Percentiles rank a stretch among this genome's conserved stretches.
Conservation (phyloP, 2,797 vertebrate genomes). For the Darevskia mixta region DNA sequence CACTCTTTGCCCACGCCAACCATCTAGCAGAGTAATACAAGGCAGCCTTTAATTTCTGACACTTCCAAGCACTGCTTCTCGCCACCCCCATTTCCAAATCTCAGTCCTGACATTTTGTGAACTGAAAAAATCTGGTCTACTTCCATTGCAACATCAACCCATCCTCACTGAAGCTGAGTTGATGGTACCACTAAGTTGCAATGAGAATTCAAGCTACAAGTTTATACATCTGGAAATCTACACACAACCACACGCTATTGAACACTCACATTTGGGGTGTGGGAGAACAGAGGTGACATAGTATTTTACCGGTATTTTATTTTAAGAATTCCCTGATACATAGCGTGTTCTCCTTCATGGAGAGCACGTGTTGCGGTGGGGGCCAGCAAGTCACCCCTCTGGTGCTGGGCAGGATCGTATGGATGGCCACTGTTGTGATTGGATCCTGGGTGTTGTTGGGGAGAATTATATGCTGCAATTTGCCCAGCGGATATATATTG, state of each 20-base stretch:
- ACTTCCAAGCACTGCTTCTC: neutral
- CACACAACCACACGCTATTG: neutral
- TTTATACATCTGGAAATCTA: neutral
- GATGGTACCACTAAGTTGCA: neutral
- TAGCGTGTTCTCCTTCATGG: too few relatives aligned
- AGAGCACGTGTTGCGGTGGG: too few relatives aligned
- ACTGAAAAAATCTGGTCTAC: neutral
- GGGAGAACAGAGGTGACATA: neutral
- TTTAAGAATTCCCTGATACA: neutral
- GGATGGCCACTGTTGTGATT: too few relatives aligned
- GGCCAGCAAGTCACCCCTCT: too few relatives aligned
- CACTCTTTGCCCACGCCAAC: neutral
- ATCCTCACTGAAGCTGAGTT: neutral
- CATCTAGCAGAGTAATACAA: neutral
- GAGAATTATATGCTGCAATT: too few relatives aligned
- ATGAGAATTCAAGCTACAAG: constrained; percentile 4
- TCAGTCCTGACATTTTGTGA: neutral
- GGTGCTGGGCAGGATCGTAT: too few relatives aligned
- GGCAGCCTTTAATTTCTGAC: neutral
- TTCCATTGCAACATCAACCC: accelerated
- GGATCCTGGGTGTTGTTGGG: too few relatives aligned
- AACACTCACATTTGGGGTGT: neutral
- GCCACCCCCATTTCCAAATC: neutral
- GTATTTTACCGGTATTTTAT: neutral
- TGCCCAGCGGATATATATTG: too few relatives aligned